Base-by-base conservation (phyloP, 2,797 vertebrate species). In the Allobates femoralis region DNA sequence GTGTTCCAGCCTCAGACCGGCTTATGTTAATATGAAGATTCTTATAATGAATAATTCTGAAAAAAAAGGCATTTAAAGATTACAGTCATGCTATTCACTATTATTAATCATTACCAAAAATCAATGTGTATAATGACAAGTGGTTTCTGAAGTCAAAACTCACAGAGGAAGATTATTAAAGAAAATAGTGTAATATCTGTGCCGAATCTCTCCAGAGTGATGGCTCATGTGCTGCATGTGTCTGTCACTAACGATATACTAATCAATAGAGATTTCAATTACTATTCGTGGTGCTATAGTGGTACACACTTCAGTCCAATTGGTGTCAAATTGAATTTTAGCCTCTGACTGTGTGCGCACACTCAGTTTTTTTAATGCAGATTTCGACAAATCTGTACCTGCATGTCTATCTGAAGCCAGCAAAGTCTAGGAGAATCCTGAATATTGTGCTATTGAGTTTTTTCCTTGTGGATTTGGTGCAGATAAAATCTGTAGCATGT, bases 61-160 rank as follows among this genome's bases (percentile, higher is more conserved):
- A 64, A 30, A 30, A n/a, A 71, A 37, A 69, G 2, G n/a, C n/a
- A 67, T 18, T 46, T 50, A 46, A 50, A 73, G 14, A 41, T 37
- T 55, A 14, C 23, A 53, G 12, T 53, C 11, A 6, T 69, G 28
- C 5, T 58, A 67, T 50, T 87, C 12, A 26, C 41, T 71, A 69
- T 23, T 37, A 75, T 30, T 87, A n/a, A 53, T 51, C 53, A 50
- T 69, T 79, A 74, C 75, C 60, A 74, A 2, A 53, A 66, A 84
- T 80, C 75, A 84, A 87, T 79, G 74, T 62, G 62, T 30, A n/a
- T 28, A 64, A 41, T 84, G 55, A 83, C 86, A 87, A 50, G 19
- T 34, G 66, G 66, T 60, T 18, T 37, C 74, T 60, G 14, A 79
- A 46, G 62, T 77, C 26, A 60, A 67, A 74, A 18, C 56, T 84